Percentiles rank a stretch among this genome's conserved stretches.
Conservation (phyloP, 2,888 invertebrate species). For the Leptura quadrifasciata region DNA sequence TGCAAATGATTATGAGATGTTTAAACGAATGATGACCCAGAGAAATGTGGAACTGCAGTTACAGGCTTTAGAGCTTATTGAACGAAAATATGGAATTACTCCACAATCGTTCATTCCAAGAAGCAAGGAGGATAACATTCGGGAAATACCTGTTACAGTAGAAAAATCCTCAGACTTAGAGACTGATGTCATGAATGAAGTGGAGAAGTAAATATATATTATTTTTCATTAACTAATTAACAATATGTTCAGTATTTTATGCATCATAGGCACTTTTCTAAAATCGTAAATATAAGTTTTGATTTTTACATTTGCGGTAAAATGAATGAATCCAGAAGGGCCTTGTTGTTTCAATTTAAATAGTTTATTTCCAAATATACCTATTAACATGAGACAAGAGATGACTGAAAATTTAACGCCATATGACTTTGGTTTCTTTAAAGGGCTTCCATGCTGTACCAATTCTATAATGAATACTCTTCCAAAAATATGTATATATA, state of each 20-base stretch:
- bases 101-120: slow-evolving; percentile 79
- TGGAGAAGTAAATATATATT: slow-evolving; percentile 67
- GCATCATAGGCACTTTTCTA: too few species aligned
- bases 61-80: slow-evolving; percentile 90
- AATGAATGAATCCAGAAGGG: background rate
- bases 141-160: slow-evolving; percentile 68
- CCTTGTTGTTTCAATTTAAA: too few species aligned
- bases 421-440: too few species aligned
- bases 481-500: too few species aligned
- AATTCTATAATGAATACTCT: too few species aligned
- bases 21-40: slow-evolving; percentile 94
- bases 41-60: slow-evolving; percentile 93
- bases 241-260: background rate
- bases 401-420: too few species aligned
- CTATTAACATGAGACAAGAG: too few species aligned
- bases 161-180: slow-evolving; percentile 71
- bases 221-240: background rate
- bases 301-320: slow-evolving; percentile 2
- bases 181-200: slow-evolving; percentile 72
- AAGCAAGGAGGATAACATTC: slow-evolving; percentile 65
- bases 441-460: too few species aligned
- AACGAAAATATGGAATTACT: slow-evolving; percentile 83
- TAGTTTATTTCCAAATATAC: too few species aligned
- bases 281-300: too few species aligned
- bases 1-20: slow-evolving; percentile 92